Evolutionary conservation across 2,113 vertebrate genomes (phyloP).

Genomic region (Steatornis caripensis): DNA sequence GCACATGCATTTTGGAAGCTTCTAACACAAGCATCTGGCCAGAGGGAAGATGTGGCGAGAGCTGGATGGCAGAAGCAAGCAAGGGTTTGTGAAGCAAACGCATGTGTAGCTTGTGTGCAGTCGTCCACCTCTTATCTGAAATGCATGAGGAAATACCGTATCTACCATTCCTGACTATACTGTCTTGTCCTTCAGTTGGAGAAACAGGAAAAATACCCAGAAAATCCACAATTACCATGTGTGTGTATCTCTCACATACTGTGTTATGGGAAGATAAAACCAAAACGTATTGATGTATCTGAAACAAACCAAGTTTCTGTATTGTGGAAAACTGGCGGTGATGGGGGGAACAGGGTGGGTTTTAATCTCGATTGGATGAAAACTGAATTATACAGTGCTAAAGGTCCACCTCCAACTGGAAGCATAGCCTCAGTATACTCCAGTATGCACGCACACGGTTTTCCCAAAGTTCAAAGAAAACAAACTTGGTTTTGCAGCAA

Average conservation of each 20-base stretch:
- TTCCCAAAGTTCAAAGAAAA: neutral
- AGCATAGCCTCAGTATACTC: neutral
- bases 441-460: neutral
- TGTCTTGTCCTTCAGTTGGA: neutral
- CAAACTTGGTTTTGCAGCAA: neutral
- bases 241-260: neutral
- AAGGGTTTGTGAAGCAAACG: neutral
- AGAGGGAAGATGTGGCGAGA: neutral
- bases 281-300: neutral
- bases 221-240: neutral
- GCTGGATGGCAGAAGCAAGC: neutral
- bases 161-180: too few species aligned
- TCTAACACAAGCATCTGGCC: neutral
- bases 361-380: neutral
- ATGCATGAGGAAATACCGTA: neutral
- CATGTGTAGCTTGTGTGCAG: neutral
- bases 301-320: neutral
- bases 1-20: too few species aligned
- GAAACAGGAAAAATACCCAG: neutral
- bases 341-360: rapidly evolving
- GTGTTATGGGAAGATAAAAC: neutral
- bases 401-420: neutral
- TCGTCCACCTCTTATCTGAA: neutral
- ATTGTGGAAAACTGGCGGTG: neutral
- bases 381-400: neutral